phyloP scores from a whole-genome alignment of 2,888 invertebrate genomes.

The Chymomyza caudatula region DNA sequence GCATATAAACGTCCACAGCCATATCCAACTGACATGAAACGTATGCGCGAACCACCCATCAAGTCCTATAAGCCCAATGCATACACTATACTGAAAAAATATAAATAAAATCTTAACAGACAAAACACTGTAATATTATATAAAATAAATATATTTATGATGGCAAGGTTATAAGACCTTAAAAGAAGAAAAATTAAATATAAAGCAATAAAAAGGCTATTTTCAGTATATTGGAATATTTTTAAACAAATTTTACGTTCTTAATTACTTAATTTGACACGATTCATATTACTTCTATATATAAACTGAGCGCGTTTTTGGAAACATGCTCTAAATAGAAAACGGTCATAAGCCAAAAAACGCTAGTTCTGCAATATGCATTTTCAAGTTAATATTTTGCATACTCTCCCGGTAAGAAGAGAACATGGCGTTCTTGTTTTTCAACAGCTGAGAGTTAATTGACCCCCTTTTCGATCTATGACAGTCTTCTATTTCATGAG shows the following conservation, averaged over 20 bases:
- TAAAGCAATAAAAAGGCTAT: constrained; percentile 20
- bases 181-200: constrained; percentile 5
- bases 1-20: constrained; percentile 71
- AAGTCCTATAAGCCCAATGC: constrained; percentile 71
- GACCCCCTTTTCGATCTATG: too few species aligned
- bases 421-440: too few species aligned
- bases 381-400: too few species aligned
- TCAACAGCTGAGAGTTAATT: too few species aligned
- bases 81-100: constrained; percentile 70
- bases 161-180: neutral
- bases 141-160: neutral
- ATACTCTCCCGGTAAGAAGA: too few species aligned
- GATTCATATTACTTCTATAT: too few species aligned
- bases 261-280: too few species aligned
- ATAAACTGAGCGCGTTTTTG: too few species aligned
- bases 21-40: constrained; percentile 73
- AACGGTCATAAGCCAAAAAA: too few species aligned
- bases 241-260: constrained; percentile 19
- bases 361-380: too few species aligned
- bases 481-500: too few species aligned
- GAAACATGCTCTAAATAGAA: too few species aligned
- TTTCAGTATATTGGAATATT: neutral
- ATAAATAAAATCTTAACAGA: constrained; percentile 48
- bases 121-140: neutral
- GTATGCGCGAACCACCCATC: constrained; percentile 71